These are phyloP conservation scores for Sycophila texana DNA, from an alignment of 2,888 invertebrate species.

Conservation along the genomic window DNA sequence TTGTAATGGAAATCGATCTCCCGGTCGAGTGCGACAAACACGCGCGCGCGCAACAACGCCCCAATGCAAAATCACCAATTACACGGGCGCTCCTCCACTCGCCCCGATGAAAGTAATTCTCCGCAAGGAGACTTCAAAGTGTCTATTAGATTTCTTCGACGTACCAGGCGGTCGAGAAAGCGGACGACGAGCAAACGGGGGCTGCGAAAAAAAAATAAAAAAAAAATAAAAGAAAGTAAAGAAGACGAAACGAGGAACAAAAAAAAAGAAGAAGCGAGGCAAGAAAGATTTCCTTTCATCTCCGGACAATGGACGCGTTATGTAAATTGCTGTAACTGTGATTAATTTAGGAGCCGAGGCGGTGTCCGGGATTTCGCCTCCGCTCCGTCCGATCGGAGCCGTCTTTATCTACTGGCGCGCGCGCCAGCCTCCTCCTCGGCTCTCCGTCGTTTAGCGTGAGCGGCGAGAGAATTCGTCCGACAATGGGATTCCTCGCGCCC, in stretches of 20 bases:
- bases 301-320: conserved; percentile 59
- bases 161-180: not conserved
- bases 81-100: conserved; percentile 4
- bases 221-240: not conserved
- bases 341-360: conserved; percentile 62
- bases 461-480: conserved; percentile 34
- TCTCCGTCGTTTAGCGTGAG: conserved; percentile 24
- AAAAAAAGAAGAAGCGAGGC: conserved; percentile 32
- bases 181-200: not conserved
- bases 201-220: not conserved
- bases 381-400: conserved; percentile 44
- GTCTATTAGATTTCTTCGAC: conserved; percentile 53
- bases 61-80: conserved; percentile 52
- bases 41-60: conserved; percentile 11
- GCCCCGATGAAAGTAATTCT: conserved; percentile 48
- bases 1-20: conserved; percentile 49
- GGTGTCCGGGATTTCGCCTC: conserved; percentile 31
- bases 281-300: conserved; percentile 47
- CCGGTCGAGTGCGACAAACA: conserved; percentile 1
- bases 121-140: conserved; percentile 44
- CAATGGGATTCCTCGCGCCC: conserved; percentile 33
- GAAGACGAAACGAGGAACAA: conserved; percentile 6
- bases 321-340: conserved; percentile 70
- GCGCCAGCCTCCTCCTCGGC: conserved; percentile 2
- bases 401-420: conserved; percentile 46